Base-by-base conservation (phyloP, 1,140 invertebrate species). In the Ectropis grisescens region DNA sequence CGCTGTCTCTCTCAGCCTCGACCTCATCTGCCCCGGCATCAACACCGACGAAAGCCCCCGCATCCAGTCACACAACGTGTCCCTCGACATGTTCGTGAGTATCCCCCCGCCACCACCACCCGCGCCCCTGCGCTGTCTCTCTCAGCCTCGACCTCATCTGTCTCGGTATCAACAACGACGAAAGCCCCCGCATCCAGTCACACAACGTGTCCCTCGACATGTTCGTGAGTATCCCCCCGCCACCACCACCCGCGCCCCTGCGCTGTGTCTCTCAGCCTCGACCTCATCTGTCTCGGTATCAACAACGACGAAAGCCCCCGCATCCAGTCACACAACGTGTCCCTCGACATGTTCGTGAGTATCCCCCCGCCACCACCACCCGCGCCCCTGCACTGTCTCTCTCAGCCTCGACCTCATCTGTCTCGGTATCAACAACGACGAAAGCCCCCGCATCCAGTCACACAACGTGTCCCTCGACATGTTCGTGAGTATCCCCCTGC, bases 11-110 rank as follows among this genome's bases (percentile, higher is more conserved):
- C n/a, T n/a, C 43, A 86, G 85, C 13, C 67, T 88, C 10, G 60
- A 69, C 36, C 86, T 86, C 52, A 86, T 83, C 65, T 90, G 86
- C 58, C 89, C 85, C 33, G 89, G 86, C 53, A 85, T 90, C 50
- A 86, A 90, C 28, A 74, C 85, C 27, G 92, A 96, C 70, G 91
- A 94, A 64, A 88, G 89, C 40, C 93, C 96, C 69, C 90, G 92
- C 37, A 91, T 97, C 45, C 95, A 97, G 80, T 91, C 90, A 7
- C 94, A 97, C 68, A 89, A 90, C 30, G 90, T 95, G 22, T 90
- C 90, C 49, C 85, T 98, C 26, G 85, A 86, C 32, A 87, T 94
- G 84, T 86, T 95, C 72, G 94, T 93, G 84, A 89, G 88, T 86
- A 67, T 8, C 16, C 16, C 16, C 83, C 37, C 83, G 84, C 33